phyloP scores from a whole-genome alignment of 2,797 vertebrate genomes.

The Peromyscus attwateri region DNA sequence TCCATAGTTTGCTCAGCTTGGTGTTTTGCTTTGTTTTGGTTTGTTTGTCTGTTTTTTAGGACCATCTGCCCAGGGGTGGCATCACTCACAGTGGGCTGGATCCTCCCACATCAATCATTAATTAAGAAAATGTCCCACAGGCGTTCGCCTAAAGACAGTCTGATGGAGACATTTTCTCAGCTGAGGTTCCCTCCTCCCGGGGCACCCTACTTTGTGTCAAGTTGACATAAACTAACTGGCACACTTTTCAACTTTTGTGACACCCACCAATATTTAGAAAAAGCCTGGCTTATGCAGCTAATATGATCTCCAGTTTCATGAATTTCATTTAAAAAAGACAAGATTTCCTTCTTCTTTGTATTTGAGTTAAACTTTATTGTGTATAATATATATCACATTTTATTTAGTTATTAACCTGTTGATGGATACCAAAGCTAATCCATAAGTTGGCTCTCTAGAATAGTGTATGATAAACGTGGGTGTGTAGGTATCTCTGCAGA shows the following conservation, averaged over 20 bases:
- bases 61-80: not conserved
- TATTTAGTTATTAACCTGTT: not conserved
- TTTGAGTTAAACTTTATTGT: not conserved
- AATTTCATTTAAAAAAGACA: not conserved
- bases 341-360: not conserved
- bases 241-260: not conserved
- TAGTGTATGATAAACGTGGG: not conserved
- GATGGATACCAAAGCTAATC: not conserved
- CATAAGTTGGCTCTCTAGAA: not conserved
- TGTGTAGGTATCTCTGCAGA: not conserved
- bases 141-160: not conserved
- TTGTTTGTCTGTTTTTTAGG: not conserved
- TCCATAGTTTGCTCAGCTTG: not conserved
- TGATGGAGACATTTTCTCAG: not conserved
- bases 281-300: not conserved
- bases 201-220: not conserved
- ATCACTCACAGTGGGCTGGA: not conserved
- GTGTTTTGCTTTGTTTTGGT: not conserved
- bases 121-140: not conserved
- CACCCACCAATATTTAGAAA: not conserved
- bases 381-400: not conserved
- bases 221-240: too few relatives aligned
- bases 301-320: not conserved
- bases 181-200: not conserved
- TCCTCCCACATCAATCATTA: not conserved